Evolutionary conservation across 2,113 vertebrate genomes (phyloP).

Genomic region (Stegostoma tigrinum): DNA sequence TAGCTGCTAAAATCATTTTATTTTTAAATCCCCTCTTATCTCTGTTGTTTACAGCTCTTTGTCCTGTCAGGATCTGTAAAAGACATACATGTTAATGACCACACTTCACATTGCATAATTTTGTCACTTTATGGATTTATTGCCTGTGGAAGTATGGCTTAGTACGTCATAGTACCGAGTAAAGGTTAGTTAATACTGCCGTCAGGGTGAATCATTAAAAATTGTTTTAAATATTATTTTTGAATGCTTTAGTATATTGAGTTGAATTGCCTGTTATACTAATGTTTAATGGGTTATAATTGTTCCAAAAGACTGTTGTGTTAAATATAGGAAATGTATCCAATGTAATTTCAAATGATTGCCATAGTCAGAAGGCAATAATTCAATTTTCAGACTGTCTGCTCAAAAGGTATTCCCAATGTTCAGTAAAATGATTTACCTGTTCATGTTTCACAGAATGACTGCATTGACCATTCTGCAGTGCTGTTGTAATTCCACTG

Average conservation of each 20-base stretch:
- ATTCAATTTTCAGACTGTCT: conserved; percentile 1
- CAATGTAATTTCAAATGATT: not conserved
- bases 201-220: not conserved
- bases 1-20: not conserved
- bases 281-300: not conserved
- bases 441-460: conserved; percentile 15
- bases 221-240: not conserved
- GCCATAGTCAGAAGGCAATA: not conserved
- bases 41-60: not conserved
- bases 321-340: not conserved
- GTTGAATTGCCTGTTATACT: not conserved
- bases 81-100: not conserved
- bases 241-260: not conserved
- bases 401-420: not conserved
- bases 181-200: not conserved
- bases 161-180: not conserved
- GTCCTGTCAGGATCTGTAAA: not conserved
- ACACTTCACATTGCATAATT: not conserved
- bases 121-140: not conserved
- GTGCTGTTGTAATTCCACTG: not conserved
- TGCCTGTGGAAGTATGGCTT: not conserved
- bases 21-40: not conserved
- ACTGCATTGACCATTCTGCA: not conserved
- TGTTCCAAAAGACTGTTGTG: not conserved
- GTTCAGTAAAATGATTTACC: conserved; percentile 12